Percentiles rank a stretch among this genome's conserved stretches.
These are phyloP conservation scores for Globodera rostochiensis DNA, from an alignment of 1,140 invertebrate genomes.

Conservation along the genomic window DNA sequence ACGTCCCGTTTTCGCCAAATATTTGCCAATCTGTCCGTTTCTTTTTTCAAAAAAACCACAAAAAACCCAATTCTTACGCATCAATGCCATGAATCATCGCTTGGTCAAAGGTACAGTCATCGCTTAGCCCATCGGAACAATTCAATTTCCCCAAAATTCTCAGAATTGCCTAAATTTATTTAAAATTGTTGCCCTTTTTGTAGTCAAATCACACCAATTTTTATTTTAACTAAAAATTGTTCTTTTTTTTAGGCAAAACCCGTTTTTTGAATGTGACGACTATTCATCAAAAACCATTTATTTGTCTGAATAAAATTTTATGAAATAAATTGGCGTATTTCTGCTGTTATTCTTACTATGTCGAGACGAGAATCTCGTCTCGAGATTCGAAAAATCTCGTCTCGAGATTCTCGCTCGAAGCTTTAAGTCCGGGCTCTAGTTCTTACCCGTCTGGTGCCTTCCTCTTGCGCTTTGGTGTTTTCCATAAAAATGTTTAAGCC, in stretches of 20 bases:
- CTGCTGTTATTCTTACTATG: too few species aligned
- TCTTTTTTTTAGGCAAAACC: too few species aligned
- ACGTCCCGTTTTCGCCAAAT: constrained; percentile 50
- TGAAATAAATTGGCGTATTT: too few species aligned
- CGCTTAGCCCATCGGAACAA: constrained; percentile 20
- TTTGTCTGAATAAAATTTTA: too few species aligned
- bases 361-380: too few species aligned
- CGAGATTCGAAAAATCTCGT: too few species aligned
- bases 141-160: constrained; percentile 42
- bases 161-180: constrained; percentile 45
- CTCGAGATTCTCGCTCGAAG: too few species aligned
- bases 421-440: too few species aligned
- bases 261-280: too few species aligned
- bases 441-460: background rate
- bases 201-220: too few species aligned
- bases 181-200: background rate
- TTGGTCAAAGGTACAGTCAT: constrained; percentile 39
- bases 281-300: too few species aligned
- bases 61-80: background rate
- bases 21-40: constrained; percentile 33
- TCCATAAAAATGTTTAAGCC: background rate
- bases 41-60: background rate
- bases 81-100: constrained; percentile 41
- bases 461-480: background rate
- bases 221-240: too few species aligned